Percentiles rank a stretch among this genome's conserved stretches.
phyloP scores from a whole-genome alignment of 2,113 vertebrate genomes.

The Ceyx margarethae region DNA sequence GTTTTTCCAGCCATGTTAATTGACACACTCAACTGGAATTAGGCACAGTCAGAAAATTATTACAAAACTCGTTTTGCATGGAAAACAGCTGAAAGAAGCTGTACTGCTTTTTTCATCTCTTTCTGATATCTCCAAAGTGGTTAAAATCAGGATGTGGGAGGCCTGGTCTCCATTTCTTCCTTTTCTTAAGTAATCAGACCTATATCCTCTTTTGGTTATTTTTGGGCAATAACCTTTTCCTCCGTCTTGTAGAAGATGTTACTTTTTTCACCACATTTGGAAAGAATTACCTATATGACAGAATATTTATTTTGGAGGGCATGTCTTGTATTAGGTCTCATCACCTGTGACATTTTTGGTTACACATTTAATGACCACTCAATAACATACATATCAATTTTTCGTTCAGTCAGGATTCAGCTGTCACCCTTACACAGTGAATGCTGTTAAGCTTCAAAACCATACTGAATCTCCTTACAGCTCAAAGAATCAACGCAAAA shows the following conservation, averaged over 20 bases:
- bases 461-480: not conserved
- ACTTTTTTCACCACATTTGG: not conserved
- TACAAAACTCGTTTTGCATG: not conserved
- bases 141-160: not conserved
- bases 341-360: not conserved
- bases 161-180: not conserved
- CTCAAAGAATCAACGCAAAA: not conserved
- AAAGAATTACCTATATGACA: not conserved
- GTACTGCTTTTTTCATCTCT: not conserved
- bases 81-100: not conserved
- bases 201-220: not conserved
- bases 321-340: not conserved
- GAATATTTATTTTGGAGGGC: not conserved
- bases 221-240: not conserved
- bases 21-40: not conserved
- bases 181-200: not conserved
- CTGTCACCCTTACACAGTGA: not conserved
- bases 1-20: not conserved
- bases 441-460: not conserved
- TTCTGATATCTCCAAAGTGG: not conserved
- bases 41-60: not conserved
- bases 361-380: accelerated
- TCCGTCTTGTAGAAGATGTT: not conserved
- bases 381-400: not conserved
- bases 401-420: not conserved